Conservation (phyloP, 2,113 vertebrate species). For the Bos javanicus region DNA sequence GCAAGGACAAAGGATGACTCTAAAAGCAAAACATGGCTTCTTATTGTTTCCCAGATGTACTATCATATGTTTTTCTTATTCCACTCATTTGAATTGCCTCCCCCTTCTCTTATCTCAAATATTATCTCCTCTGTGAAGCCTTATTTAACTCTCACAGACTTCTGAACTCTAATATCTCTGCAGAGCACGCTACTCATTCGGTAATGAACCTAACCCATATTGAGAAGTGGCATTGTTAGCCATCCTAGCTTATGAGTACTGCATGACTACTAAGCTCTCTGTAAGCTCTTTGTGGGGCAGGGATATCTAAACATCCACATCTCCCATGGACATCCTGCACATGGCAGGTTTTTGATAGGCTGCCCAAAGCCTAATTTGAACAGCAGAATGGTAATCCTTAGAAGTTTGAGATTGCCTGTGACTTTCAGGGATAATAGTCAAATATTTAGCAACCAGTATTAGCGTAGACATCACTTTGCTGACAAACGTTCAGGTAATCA, state of each 20-base stretch:
- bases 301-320: background rate
- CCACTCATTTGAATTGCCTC: background rate
- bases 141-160: background rate
- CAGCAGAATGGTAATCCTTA: background rate
- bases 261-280: background rate
- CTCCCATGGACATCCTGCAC: background rate
- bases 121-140: background rate
- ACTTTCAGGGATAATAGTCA: background rate
- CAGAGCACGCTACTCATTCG: background rate
- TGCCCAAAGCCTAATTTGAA: background rate
- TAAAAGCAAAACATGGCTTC: slow-evolving; percentile 6
- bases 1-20: background rate
- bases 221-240: background rate
- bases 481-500: background rate
- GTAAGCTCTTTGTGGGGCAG: background rate
- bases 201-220: background rate
- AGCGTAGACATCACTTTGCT: background rate
- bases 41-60: background rate
- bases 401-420: background rate
- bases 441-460: background rate
- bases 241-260: background rate
- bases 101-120: background rate
- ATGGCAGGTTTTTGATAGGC: background rate
- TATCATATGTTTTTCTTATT: background rate
- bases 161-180: background rate